phyloP scores from a whole-genome alignment of 2,797 vertebrate species.

The Mormyrops attenuatus region DNA sequence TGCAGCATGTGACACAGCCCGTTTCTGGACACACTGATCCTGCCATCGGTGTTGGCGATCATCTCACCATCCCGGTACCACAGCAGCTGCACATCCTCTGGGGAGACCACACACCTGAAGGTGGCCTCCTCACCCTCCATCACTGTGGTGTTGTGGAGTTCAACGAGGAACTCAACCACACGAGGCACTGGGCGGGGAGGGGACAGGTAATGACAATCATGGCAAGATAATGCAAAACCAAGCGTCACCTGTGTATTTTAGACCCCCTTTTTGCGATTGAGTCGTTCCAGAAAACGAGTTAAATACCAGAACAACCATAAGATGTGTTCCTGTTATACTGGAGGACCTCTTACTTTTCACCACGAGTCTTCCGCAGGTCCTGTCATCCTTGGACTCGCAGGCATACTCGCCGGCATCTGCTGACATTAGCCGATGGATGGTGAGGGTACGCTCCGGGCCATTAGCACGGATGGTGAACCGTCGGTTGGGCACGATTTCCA shows the following conservation, averaged over 20 bases:
- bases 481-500: constrained; percentile 54
- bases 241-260: not conserved
- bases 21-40: constrained; percentile 58
- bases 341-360: constrained; percentile 55
- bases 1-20: constrained; percentile 79
- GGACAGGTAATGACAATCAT: not conserved
- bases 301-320: not conserved
- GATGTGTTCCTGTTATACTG: not conserved
- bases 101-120: constrained; percentile 87
- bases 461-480: constrained; percentile 62
- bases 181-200: constrained; percentile 57
- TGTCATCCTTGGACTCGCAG: constrained; percentile 68
- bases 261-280: not conserved
- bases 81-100: constrained; percentile 70
- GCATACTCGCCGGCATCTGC: constrained; percentile 63
- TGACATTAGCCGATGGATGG: constrained; percentile 53
- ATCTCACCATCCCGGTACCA: constrained; percentile 72
- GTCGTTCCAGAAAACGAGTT: not conserved
- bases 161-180: constrained; percentile 77
- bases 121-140: constrained; percentile 82
- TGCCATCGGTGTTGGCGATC: constrained; percentile 45
- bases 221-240: not conserved
- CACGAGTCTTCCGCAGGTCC: constrained; percentile 54
- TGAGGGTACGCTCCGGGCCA: constrained; percentile 61
- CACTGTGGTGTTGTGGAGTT: constrained; percentile 77